A percentile compares a stretch with the other conserved stretches of the same genome.
Evolutionary conservation across 1,140 invertebrate genomes (phyloP).

Genomic region (Cydia strobilella): DNA sequence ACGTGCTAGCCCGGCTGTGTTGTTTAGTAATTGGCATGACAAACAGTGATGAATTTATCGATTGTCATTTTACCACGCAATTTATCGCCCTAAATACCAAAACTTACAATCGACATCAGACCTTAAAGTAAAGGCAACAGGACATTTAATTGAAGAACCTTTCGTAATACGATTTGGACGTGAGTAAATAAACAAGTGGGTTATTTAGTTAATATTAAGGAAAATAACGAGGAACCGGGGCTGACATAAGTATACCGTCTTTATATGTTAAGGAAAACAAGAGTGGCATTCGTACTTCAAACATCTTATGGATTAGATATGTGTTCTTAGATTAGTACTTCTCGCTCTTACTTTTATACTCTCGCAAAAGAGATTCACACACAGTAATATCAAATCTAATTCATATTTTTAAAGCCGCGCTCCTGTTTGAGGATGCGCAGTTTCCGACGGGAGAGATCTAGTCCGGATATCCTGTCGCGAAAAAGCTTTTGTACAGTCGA

Average conservation of each 20-base stretch:
- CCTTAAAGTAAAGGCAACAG: background rate
- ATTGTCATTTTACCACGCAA: background rate
- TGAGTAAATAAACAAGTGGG: background rate
- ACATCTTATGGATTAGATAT: too few relatives aligned
- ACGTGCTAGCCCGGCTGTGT: too few relatives aligned
- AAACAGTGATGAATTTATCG: background rate
- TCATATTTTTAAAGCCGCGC: too few relatives aligned
- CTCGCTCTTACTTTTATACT: too few relatives aligned
- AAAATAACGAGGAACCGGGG: background rate
- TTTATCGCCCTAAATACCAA: background rate
- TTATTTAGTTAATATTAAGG: slow-evolving; percentile 4
- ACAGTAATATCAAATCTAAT: too few relatives aligned
- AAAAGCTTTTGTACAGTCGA: slow-evolving; percentile 4
- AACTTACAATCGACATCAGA: background rate
- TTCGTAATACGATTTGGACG: background rate
- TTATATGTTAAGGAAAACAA: background rate
- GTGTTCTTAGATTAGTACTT: too few relatives aligned
- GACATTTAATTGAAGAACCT: background rate
- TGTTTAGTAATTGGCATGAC: background rate
- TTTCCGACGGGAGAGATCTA: background rate
- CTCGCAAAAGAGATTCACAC: too few relatives aligned
- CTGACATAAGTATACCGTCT: background rate
- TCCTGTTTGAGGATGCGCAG: background rate
- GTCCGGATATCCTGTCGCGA: slow-evolving; percentile 1
- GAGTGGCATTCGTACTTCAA: too few relatives aligned